Conservation (phyloP, 2,113 vertebrate species). For the Corythoichthys intestinalis region DNA sequence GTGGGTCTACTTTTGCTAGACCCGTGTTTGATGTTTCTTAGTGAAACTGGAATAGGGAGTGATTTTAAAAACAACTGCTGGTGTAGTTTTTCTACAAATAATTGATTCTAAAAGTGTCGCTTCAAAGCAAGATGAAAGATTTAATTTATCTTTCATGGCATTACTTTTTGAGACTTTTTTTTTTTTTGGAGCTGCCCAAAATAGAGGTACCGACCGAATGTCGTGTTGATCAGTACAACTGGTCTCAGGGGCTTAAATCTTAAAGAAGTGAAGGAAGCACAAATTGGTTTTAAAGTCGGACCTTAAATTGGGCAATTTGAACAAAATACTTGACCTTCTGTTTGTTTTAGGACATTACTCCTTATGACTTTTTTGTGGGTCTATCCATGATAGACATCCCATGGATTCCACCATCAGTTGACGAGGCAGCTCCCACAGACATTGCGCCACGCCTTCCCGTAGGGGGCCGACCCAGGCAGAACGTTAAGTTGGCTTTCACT, state of each 20-base stretch:
- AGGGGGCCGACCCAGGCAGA: no score
- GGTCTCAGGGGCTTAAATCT: not conserved
- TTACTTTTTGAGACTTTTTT: not conserved
- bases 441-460: no score
- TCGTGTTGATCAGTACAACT: not conserved
- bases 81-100: no score
- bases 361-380: no score
- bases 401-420: no score
- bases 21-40: not conserved
- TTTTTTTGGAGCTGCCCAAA: not conserved
- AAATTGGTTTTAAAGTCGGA: no score
- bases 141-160: not conserved
- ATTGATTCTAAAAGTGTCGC: not conserved
- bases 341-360: constrained; percentile 1
- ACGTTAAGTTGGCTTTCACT: no score
- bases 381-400: no score
- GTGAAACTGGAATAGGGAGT: not conserved
- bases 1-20: not conserved
- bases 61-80: no score
- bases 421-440: no score
- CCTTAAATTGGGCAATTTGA: constrained; percentile 5
- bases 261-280: no score
- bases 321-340: not conserved
- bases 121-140: no score
- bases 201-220: not conserved